Conservation (phyloP, 64 coral and sea anemone genomes). For the Dendronephthya gigantea region DNA sequence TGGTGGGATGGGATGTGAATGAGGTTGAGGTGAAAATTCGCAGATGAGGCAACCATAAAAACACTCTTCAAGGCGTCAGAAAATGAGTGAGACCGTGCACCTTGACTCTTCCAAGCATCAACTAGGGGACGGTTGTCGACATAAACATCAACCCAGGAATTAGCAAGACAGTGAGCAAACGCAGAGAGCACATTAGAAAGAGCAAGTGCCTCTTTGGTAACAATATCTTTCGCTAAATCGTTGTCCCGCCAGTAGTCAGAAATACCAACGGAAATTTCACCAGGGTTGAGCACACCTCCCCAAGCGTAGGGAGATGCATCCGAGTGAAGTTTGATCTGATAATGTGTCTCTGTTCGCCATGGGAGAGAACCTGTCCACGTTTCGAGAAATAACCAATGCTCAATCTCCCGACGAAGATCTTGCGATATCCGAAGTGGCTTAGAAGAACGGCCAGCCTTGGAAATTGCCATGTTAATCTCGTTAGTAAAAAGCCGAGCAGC, state of each 20-base stretch:
- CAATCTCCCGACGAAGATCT: slow-evolving; percentile 26
- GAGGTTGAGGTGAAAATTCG: background rate
- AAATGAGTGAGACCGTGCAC: background rate
- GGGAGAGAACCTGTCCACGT: background rate
- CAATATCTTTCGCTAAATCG: background rate
- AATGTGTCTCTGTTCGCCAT: background rate
- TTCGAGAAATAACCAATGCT: background rate
- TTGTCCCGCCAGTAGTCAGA: no score
- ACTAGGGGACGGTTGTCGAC: slow-evolving; percentile 4
- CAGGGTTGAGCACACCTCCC: background rate
- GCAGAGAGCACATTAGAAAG: slow-evolving; percentile 4
- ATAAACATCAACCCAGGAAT: background rate
- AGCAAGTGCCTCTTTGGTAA: slow-evolving; percentile 8
- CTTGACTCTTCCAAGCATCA: slow-evolving; percentile 4
- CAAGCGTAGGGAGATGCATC: background rate
- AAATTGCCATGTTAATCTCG: background rate
- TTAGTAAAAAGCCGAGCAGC: slow-evolving; percentile 29
- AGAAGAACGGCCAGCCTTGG: background rate
- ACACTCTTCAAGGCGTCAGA: background rate
- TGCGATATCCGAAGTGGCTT: background rate
- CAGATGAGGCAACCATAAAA: background rate
- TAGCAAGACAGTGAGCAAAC: background rate
- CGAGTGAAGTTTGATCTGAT: background rate
- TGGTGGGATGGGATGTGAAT: background rate
- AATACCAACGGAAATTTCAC: background rate